Evolutionary conservation across 2,888 invertebrate genomes (phyloP).

Genomic region (Agonopterix alstromeriana): DNA sequence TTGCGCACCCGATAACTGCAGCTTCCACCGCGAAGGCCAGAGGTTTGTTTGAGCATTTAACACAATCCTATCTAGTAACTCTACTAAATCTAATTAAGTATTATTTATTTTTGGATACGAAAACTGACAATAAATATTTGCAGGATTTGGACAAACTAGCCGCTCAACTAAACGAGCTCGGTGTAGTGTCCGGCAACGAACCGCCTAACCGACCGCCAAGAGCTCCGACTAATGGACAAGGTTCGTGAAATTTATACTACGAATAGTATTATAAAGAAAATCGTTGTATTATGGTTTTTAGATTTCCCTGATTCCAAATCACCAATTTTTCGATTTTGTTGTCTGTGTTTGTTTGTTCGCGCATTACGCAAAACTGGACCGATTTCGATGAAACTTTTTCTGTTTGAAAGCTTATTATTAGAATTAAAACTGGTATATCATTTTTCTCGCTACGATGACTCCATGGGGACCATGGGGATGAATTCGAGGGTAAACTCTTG

Average conservation of each 20-base stretch:
- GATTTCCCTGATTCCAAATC: no score
- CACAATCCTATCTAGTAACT: not conserved
- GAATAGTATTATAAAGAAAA: no score
- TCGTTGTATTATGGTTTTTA: no score
- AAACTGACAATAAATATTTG: conserved; percentile 22
- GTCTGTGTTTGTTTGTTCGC: no score
- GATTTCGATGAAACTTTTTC: no score
- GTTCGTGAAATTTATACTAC: conserved; percentile 22
- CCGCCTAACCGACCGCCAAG: conserved; percentile 74
- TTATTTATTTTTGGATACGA: conserved; percentile 1
- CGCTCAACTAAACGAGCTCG: conserved; percentile 96
- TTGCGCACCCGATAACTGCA: conserved; percentile 74
- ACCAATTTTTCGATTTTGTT: no score
- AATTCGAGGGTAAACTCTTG: no score
- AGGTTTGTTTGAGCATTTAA: conserved; percentile 80
- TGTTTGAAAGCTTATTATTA: no score
- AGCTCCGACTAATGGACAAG: conserved; percentile 68
- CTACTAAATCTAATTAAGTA: not conserved
- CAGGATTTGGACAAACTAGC: conserved; percentile 98
- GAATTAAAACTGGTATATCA: no score
- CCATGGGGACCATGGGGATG: no score
- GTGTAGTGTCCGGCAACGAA: conserved; percentile 85
- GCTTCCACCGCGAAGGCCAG: conserved; percentile 93
- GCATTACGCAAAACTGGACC: no score
- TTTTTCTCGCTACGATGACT: no score